These are phyloP conservation scores for Carabus problematicus DNA, from an alignment of 2,888 invertebrate species.

Conservation along the genomic window DNA sequence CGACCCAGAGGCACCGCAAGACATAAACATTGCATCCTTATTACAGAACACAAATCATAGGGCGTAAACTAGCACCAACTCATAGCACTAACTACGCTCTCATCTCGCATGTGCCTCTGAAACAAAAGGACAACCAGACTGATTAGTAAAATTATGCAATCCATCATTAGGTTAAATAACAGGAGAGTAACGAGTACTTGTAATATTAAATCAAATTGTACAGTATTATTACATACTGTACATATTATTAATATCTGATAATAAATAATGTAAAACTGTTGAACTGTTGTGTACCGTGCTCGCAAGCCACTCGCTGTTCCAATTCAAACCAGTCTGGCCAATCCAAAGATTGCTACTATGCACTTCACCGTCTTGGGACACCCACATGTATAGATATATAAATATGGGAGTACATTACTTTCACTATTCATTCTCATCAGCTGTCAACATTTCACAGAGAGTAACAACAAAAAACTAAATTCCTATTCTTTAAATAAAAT, in stretches of 20 bases:
- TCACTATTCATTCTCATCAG: constrained; percentile 27
- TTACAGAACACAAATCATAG: constrained; percentile 54
- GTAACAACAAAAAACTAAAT: constrained; percentile 11
- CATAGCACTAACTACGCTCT: constrained; percentile 61
- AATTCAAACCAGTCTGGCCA: constrained; percentile 57
- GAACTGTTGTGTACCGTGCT: constrained; percentile 6
- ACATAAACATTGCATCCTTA: constrained; percentile 50
- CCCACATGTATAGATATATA: constrained; percentile 3
- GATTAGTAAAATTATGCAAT: constrained; percentile 54
- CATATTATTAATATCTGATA: neutral
- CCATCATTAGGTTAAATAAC: constrained; percentile 23
- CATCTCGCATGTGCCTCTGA: constrained; percentile 88
- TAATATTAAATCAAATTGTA: constrained; percentile 10
- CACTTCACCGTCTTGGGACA: constrained; percentile 44
- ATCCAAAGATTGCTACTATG: constrained; percentile 57
- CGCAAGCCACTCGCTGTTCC: constrained; percentile 26
- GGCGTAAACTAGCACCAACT: constrained; percentile 62
- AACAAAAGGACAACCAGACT: constrained; percentile 67
- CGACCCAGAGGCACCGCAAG: constrained; percentile 61
- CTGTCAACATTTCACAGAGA: constrained; percentile 38
- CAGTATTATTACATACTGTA: neutral
- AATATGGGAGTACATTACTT: constrained; percentile 6
- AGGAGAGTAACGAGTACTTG: constrained; percentile 19
- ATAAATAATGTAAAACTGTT: neutral
- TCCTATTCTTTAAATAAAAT: constrained; percentile 20